Evolutionary conservation across 1,140 invertebrate genomes (phyloP).

Genomic region (Bombus waltoni): DNA sequence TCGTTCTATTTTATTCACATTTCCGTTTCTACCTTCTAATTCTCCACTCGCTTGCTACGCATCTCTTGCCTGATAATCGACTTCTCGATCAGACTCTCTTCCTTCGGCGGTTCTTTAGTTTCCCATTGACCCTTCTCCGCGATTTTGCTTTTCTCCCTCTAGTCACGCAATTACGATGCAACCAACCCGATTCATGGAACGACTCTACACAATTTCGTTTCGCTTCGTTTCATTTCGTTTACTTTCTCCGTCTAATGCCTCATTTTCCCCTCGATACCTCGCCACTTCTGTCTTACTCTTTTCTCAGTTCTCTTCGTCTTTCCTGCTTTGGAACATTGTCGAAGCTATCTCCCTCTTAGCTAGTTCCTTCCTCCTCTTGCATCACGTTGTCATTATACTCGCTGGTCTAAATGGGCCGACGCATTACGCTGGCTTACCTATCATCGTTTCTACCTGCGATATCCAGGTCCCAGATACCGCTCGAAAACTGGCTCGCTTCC

Average conservation of each 20-base stretch:
- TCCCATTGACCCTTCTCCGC: not conserved
- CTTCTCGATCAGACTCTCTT: not conserved
- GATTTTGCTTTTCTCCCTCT: not conserved
- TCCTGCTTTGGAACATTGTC: not conserved
- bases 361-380: not conserved
- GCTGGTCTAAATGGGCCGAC: conserved; percentile 72
- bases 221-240: conserved; percentile 15
- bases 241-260: not conserved
- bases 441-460: conserved; percentile 63
- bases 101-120: not conserved
- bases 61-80: not conserved
- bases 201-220: too few species aligned
- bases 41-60: not conserved
- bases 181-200: not conserved
- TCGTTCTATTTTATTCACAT: not conserved
- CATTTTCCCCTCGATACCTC: too few species aligned
- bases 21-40: not conserved
- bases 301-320: not conserved
- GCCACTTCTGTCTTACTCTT: not conserved
- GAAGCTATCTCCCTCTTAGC: not conserved
- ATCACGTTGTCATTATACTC: conserved; percentile 71
- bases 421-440: conserved; percentile 72
- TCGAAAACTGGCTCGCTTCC: conserved; percentile 61
- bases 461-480: conserved; percentile 57
- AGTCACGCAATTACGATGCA: conserved; percentile 2